phyloP scores from a whole-genome alignment of 2,113 vertebrate genomes.

The Etia nguti region DNA sequence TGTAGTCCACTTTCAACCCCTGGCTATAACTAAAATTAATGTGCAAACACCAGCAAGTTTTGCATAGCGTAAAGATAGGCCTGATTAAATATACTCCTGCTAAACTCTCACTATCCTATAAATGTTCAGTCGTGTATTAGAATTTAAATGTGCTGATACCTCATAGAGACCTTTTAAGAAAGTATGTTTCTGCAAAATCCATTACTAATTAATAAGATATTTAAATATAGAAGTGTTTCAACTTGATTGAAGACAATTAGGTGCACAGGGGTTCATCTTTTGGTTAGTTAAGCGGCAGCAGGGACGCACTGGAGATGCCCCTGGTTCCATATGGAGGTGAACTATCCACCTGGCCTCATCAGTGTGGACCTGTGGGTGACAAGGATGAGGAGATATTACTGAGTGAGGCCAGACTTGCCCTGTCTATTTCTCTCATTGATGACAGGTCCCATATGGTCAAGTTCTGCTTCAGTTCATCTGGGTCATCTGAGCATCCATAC shows the following conservation, averaged over 20 bases:
- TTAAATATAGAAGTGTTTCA: neutral
- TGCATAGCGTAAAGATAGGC: neutral
- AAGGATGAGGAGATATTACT: neutral
- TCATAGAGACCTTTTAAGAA: neutral
- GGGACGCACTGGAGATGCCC: neutral
- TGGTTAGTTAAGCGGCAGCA: neutral
- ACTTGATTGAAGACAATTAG: neutral
- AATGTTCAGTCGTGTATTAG: neutral
- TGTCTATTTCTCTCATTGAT: neutral
- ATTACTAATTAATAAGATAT: neutral
- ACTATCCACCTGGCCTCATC: neutral
- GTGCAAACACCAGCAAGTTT: neutral
- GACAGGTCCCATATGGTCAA: constrained; percentile 1
- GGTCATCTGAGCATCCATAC: neutral
- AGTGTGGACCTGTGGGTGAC: neutral
- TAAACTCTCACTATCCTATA: neutral
- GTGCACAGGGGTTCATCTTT: neutral
- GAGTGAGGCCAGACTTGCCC: neutral
- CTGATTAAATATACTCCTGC: neutral
- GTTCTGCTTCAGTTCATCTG: neutral
- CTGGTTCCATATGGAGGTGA: neutral
- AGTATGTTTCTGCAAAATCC: neutral
- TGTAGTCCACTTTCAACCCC: neutral
- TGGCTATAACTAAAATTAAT: neutral
- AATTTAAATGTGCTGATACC: neutral